Base-by-base conservation (phyloP, 2,888 invertebrate species). In the Lithodes maja region DNA sequence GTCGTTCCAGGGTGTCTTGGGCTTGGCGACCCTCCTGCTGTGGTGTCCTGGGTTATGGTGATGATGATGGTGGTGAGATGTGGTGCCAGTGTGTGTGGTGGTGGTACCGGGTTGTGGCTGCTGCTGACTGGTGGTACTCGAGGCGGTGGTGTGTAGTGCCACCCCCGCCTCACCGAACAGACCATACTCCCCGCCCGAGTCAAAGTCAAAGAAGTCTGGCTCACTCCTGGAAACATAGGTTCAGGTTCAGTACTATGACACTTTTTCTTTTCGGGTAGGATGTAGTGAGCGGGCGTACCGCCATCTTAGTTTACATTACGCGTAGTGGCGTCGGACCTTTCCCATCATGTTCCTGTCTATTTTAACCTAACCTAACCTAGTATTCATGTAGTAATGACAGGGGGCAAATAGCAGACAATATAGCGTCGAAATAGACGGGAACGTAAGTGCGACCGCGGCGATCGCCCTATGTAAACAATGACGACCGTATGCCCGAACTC, bases 1-100 rank as follows among this genome's bases (percentile, higher is more conserved):
- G 52, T 94, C 94, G 3, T 94, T 94, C 95, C 95, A 95, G 1
- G 83, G 86, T 15, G 61, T 90, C 78, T 83, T 90, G 52, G 55
- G 55, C 52, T 84, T 90, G 3, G 71, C 52, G 54, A 5, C 52
- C 55, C 61, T 80, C 68, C 86, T 90, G 52, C 54, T 78, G 61
- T 82, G 77, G 5, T 68, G 61, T 54, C 68, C 68, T 17, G 68
- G 17, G n/a, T 3, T 71, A 1, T 86, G 53, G 71, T 1, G 15
- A 15, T 2, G 68, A 15, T 61, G 68, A 15, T 61, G 68, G 68
- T 61, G 68, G 7, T 61, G 68, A 12, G 68, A 61, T 1, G 68
- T 12, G 68, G 68, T 61, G 49, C n/a, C 7, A 50, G 50, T 1
- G 3, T n/a, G n/a, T 2, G n/a, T 55, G 1, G n/a, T 17, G 71